Evolutionary conservation across 2,888 invertebrate species (phyloP).

Genomic region (Geophilus truncorum): DNA sequence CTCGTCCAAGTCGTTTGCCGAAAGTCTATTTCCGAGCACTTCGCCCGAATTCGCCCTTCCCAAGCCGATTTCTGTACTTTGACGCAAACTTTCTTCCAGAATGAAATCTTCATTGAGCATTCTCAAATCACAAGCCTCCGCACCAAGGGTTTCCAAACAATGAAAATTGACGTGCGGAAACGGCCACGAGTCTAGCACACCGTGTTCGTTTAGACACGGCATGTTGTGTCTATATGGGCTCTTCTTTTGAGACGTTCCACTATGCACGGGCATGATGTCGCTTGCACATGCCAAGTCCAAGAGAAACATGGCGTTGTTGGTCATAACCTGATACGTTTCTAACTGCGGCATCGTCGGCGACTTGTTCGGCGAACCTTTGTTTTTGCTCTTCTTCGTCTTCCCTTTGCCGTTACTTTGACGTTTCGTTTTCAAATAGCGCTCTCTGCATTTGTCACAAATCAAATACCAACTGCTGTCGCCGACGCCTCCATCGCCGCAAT

Average conservation of each 20-base stretch:
- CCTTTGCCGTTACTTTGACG: slow-evolving; percentile 44
- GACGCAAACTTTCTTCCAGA: slow-evolving; percentile 40
- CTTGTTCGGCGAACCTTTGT: slow-evolving; percentile 40
- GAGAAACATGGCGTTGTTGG: slow-evolving; percentile 89
- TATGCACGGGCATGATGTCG: slow-evolving; percentile 50
- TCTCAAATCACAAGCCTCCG: slow-evolving; percentile 43
- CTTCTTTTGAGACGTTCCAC: slow-evolving; percentile 37
- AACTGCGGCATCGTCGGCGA: slow-evolving; percentile 45
- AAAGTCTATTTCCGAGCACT: slow-evolving; percentile 43
- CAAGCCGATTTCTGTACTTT: not conserved
- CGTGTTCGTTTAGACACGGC: slow-evolving; percentile 55
- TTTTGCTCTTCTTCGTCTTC: slow-evolving; percentile 45
- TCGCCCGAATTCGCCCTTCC: not conserved
- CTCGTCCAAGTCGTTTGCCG: slow-evolving; percentile 42
- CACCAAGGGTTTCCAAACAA: slow-evolving; percentile 56
- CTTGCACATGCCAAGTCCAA: slow-evolving; percentile 79
- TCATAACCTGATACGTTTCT: slow-evolving; percentile 67
- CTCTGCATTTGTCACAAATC: slow-evolving; percentile 84
- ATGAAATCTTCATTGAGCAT: slow-evolving; percentile 42
- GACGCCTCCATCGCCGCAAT: slow-evolving; percentile 79
- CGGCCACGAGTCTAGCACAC: slow-evolving; percentile 38
- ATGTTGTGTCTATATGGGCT: slow-evolving; percentile 43
- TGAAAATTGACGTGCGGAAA: slow-evolving; percentile 51
- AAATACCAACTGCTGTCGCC: slow-evolving; percentile 82
- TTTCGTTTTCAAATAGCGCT: slow-evolving; percentile 59